Evolutionary conservation across 2,113 vertebrate genomes (phyloP), one percentile per base, ranked within the genome.

Genomic region (Grammomys dolichurus): DNA sequence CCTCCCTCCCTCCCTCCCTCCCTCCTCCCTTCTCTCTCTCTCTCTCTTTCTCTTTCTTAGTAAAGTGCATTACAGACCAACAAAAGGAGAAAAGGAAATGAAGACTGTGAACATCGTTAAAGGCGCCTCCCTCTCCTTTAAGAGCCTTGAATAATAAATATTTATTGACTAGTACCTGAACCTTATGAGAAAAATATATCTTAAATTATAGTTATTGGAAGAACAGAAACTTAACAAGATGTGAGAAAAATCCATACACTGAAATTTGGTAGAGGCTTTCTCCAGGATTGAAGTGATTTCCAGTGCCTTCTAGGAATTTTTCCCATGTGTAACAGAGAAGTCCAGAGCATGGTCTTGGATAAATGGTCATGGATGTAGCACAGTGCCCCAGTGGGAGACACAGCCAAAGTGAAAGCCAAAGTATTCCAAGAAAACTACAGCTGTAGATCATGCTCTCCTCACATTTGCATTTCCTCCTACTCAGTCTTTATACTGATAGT

Each of bases 221-320:
- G 14, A 89, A 12, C 80, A 20, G 1, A 69, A 24, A 65, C 4
- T 63, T 33, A 94, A 92, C 2, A 43, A 36, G 31, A 0, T 19
- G 28, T 65, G 1, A 36, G 5, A 9, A n/a, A 65, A 33, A 36
- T 31, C 14, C 43, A 1, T 69, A 75, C 1, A 17, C 22, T 60
- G 11, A 0, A 76, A 33, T 12, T 13, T 65, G 3, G 1, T 16
- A 20, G 31, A 72, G 17, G 3, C 1, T 31, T 73, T 80, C 5
- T 73, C 40, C 90, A 10, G 4, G 67, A 86, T 84, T 43, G 65
- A 48, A 36, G 28, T n/a, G 36, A 3, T 16, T 33, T 11, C 48
- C 1, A 22, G 31, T 67, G 46, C 3, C 63, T 69, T 87, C 12
- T 20, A 94, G 8, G 5, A 73, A 86, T 82, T 48, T 40, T 5